Percentiles rank a stretch among this genome's conserved stretches.
These are phyloP conservation scores for Enteromius unitaeniatus DNA, from an alignment of 2,797 vertebrate genomes.

Conservation along the genomic window DNA sequence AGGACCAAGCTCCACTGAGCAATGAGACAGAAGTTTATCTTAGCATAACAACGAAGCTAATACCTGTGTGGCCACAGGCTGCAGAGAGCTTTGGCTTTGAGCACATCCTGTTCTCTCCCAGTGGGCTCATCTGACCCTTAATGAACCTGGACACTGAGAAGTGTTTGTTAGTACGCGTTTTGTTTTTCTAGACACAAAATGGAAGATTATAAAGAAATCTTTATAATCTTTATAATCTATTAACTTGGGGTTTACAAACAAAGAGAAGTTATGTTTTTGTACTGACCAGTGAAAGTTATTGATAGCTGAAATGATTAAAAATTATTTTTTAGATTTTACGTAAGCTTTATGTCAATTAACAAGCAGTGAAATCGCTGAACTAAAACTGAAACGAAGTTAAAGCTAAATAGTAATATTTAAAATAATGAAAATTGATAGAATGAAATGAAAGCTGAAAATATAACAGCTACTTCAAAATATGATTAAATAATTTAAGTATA, in stretches of 20 bases:
- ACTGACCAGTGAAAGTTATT: no score
- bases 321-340: no score
- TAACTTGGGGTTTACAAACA: not conserved
- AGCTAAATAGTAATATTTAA: not conserved
- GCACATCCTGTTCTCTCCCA: slow-evolving; percentile 1
- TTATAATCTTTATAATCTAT: no score
- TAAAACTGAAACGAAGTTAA: not conserved
- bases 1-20: slow-evolving; percentile 63
- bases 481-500: no score
- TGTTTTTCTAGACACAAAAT: not conserved
- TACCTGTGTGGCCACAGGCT: slow-evolving; percentile 4
- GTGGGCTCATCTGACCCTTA: not conserved
- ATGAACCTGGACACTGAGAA: not conserved
- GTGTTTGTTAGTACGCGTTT: not conserved
- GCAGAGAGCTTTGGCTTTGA: not conserved
- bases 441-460: not conserved
- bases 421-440: not conserved
- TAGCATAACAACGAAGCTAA: slow-evolving; percentile 40
- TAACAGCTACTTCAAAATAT: no score
- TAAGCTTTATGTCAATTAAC: no score
- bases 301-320: no score
- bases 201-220: not conserved
- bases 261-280: not conserved
- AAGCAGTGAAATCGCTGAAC: not conserved
- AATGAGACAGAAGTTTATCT: slow-evolving; percentile 65